A percentile compares a stretch with the other conserved stretches of the same genome.
phyloP scores from a whole-genome alignment of 2,113 vertebrate species.

The Mobula birostris region DNA sequence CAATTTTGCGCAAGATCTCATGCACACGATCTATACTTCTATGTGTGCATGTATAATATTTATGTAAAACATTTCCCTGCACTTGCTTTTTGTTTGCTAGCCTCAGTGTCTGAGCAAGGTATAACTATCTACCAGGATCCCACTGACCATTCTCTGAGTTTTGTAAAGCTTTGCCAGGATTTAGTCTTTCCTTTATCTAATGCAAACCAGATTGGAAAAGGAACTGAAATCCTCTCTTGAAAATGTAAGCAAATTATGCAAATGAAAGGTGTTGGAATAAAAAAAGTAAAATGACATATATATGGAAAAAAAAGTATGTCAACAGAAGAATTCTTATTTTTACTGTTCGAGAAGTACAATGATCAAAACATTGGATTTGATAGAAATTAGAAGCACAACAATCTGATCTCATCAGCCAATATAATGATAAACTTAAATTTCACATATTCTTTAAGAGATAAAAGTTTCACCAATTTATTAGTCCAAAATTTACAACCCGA shows the following conservation, averaged over 20 bases:
- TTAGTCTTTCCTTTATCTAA: slow-evolving; percentile 28
- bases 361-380: neutral
- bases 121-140: neutral
- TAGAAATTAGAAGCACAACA: neutral
- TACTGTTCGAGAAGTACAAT: neutral
- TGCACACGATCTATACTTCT: neutral
- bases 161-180: neutral
- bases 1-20: neutral
- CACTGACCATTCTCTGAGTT: neutral
- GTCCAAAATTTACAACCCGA: no score
- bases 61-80: neutral
- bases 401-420: neutral
- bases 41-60: neutral
- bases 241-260: neutral
- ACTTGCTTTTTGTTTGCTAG: neutral
- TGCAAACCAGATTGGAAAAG: neutral
- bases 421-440: neutral
- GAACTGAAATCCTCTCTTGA: neutral
- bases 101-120: neutral
- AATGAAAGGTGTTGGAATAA: neutral
- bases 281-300: neutral
- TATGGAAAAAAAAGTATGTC: neutral
- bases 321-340: neutral
- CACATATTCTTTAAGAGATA: neutral
- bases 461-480: no score